Evolutionary conservation across 2,888 invertebrate species (phyloP).

Genomic region (Drosophila rellima): DNA sequence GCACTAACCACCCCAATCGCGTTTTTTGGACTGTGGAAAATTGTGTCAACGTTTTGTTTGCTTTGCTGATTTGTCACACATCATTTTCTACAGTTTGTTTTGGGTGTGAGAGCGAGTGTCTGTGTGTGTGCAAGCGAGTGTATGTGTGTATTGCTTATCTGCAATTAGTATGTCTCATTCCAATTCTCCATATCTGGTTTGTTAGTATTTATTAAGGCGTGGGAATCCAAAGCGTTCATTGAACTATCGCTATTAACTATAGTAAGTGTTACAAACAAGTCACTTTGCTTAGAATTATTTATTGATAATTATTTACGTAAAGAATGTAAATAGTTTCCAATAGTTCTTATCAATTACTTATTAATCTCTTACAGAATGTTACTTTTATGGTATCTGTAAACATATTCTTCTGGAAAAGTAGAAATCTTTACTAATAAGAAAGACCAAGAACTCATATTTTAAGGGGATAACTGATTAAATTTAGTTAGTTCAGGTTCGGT

Average conservation of each 20-base stretch:
- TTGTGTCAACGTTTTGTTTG: slow-evolving; percentile 65
- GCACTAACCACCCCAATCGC: slow-evolving; percentile 17
- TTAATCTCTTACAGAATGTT: no score
- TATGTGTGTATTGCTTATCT: slow-evolving; percentile 59
- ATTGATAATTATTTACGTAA: no score
- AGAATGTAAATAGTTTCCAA: no score
- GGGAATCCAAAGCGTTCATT: slow-evolving; percentile 54
- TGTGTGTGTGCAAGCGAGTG: slow-evolving; percentile 18
- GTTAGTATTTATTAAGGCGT: slow-evolving; percentile 41
- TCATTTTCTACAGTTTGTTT: slow-evolving; percentile 47
- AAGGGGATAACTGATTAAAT: background rate
- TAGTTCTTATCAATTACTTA: no score
- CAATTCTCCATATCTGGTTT: slow-evolving; percentile 24
- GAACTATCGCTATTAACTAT: slow-evolving; percentile 16
- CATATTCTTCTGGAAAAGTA: no score
- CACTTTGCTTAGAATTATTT: no score
- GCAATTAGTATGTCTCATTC: slow-evolving; percentile 37
- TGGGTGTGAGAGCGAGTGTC: slow-evolving; percentile 16
- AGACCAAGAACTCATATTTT: background rate
- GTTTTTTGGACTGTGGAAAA: slow-evolving; percentile 34
- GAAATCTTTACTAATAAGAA: background rate
- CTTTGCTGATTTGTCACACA: slow-evolving; percentile 67
- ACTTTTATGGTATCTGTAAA: no score
- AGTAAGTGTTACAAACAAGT: slow-evolving; percentile 16
- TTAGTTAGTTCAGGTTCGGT: background rate